Conservation (phyloP, 1,140 invertebrate genomes). For the Lordiphosa clarofinis region DNA sequence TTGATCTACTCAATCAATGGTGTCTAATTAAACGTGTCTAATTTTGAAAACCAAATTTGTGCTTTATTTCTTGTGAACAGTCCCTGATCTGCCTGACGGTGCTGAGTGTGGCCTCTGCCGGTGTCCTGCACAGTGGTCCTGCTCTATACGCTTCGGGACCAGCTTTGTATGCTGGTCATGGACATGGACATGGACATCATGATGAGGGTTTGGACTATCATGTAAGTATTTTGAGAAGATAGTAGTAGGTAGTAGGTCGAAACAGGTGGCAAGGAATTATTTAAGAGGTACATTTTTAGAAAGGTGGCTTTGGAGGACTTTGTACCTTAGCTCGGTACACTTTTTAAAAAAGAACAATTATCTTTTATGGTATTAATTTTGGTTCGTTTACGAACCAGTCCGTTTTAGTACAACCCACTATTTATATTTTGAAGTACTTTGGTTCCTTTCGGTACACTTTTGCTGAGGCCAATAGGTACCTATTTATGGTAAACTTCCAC, state of each 20-base stretch:
- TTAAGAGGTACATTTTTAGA: too few relatives aligned
- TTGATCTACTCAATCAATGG: constrained; percentile 3
- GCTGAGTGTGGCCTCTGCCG: constrained; percentile 73
- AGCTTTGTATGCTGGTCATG: constrained; percentile 61
- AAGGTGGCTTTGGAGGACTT: too few relatives aligned
- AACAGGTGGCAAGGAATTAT: neutral
- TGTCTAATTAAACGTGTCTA: constrained; percentile 14
- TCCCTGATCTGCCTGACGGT: constrained; percentile 77
- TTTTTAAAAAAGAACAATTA: too few relatives aligned
- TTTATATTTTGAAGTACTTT: too few relatives aligned
- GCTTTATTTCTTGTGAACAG: constrained; percentile 27
- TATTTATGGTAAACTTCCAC: too few relatives aligned
- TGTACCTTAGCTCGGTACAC: too few relatives aligned
- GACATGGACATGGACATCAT: constrained; percentile 49
- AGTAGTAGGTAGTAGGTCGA: neutral
- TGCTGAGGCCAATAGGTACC: too few relatives aligned
- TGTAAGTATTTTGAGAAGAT: constrained; percentile 47
- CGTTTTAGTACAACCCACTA: too few relatives aligned
- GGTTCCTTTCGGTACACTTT: too few relatives aligned
- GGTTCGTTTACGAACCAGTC: too few relatives aligned
- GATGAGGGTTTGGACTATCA: constrained; percentile 76
- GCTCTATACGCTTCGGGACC: constrained; percentile 60
- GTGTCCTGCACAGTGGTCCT: constrained; percentile 65
- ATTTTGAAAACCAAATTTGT: constrained; percentile 6
- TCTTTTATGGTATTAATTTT: too few relatives aligned